Percentiles rank a stretch among this genome's conserved stretches.
phyloP scores from a whole-genome alignment of 1,140 invertebrate genomes.

The Lasaia peninsularis region DNA sequence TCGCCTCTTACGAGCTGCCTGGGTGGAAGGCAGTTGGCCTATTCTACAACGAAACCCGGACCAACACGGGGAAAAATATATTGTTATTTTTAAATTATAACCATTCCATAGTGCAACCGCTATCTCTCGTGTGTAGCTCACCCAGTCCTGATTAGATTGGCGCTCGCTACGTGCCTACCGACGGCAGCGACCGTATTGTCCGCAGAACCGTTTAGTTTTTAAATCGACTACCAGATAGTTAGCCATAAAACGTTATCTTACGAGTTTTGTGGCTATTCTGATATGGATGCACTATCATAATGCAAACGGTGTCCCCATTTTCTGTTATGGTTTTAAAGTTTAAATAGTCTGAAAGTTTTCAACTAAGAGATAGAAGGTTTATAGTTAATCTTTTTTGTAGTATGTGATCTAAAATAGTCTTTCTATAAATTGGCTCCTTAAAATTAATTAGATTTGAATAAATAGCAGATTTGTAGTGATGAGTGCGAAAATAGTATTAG shows the following conservation, averaged over 20 bases:
- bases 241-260: conserved; percentile 23
- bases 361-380: too few species aligned
- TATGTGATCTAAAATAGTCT: too few species aligned
- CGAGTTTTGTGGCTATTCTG: background rate
- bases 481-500: too few species aligned
- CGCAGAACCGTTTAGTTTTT: conserved; percentile 29
- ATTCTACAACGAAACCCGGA: too few species aligned
- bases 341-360: background rate
- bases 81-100: too few species aligned
- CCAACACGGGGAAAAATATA: too few species aligned
- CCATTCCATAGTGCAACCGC: background rate
- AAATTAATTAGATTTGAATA: too few species aligned
- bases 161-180: conserved; percentile 27
- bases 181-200: conserved; percentile 27
- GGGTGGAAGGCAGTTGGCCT: too few species aligned
- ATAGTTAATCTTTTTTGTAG: too few species aligned
- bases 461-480: too few species aligned
- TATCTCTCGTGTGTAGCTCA: background rate
- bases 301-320: background rate
- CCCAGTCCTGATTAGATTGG: conserved; percentile 30
- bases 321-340: background rate
- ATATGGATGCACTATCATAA: background rate
- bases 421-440: too few species aligned
- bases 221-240: conserved; percentile 23
- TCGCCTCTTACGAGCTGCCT: too few species aligned